Base-by-base conservation (phyloP, 2,888 invertebrate species). In the Coelopa pilipes region DNA sequence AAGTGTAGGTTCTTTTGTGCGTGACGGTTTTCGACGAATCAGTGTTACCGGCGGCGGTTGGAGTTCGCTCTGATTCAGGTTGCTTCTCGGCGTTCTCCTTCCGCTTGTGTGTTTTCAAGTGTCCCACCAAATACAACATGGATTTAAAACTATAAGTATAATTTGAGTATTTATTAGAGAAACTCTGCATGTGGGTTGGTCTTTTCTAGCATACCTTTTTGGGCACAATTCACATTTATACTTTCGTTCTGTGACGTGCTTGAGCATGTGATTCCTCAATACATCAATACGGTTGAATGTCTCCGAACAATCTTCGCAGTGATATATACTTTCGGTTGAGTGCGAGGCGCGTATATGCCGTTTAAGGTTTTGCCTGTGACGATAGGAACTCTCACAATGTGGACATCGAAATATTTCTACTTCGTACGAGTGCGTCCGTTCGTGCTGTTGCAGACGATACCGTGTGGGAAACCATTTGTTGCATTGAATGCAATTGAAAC, bases 401-500 rank as follows among this genome's bases (percentile, higher is more conserved):
- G 74, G 7, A 53, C 81, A 81, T 9, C 74, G 53, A 11, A 76
- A 65, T 1, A 71, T 70, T 1, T 73, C 63, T 0, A 62, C 69
- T 0, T 74, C 74, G 7, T 50, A 73, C 10, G 13, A 46, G 67
- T 82, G 81, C 24, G 67, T 77, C 24, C 77, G 74, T 45, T 78
- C 76, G 68, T 82, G 81, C 11, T 77, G 71, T 9, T 75, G 73
- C 9, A 77, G 76, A 0, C 78, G 77, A 65, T 70, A 79, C 17
- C 77, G 77, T 3, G 74, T 63, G 4, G 74, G 76, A 50, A 81
- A 81, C 74, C 76, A 77, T 70, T 79, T 81, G 13, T 75, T 75
- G 50, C 82, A 82, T 60, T 79, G 70, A 5, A 55, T 70, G 53
- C 82, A 82, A 49, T 74, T 73, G 19, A 74, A 82, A 11, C 79